Base-by-base conservation (phyloP, 2,797 vertebrate genomes). In the Phalanger gymnotis region DNA sequence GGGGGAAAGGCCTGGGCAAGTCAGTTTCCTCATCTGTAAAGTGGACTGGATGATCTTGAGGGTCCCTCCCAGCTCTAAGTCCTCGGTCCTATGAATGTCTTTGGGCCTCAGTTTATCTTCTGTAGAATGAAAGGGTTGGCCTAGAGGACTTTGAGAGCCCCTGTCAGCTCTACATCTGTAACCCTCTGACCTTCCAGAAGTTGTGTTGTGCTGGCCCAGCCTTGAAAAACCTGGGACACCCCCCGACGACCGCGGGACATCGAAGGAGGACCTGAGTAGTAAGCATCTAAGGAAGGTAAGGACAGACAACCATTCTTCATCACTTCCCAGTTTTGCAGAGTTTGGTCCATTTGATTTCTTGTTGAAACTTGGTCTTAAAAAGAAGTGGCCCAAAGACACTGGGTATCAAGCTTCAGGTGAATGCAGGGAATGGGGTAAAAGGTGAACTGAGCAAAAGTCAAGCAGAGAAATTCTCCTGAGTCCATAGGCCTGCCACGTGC, bases 361-460 rank as follows among this genome's bases (percentile, higher is more conserved):
- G 51, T 31, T 94, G 66, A 95, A 91, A 92, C 94, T 94, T 92
- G 61, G 61, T 91, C 91, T 95, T 89, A 92, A 87, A 87, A 51
- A 40, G 40, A 47, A 73, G 16, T 40, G 16, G n/a, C 34, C 16
- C 34, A 73, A 40, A 40, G n/a, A 40, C 40, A 47, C 7, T 47
- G 2, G 22, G 73, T 40, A 87, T 51, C 73, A 47, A 40, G 73
- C 73, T 87, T 27, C 89, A 91, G 34, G 54, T 54, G 54, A 96
- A 94, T 52, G 56, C 19, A 13, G 61, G 91, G 58, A 96, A 96
- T 61, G 55, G 90, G 92, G 96, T 93, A 53, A 97, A 97, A 94
- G 96, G 92, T 95, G 93, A 92, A 57, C 94, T 91, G 27, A 66
- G n/a, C 91, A 97, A 96, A 94, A 54, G 89, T 95, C 40, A 93